These are phyloP conservation scores for Anser cygnoides DNA, from an alignment of 2,113 vertebrate genomes.

Conservation along the genomic window DNA sequence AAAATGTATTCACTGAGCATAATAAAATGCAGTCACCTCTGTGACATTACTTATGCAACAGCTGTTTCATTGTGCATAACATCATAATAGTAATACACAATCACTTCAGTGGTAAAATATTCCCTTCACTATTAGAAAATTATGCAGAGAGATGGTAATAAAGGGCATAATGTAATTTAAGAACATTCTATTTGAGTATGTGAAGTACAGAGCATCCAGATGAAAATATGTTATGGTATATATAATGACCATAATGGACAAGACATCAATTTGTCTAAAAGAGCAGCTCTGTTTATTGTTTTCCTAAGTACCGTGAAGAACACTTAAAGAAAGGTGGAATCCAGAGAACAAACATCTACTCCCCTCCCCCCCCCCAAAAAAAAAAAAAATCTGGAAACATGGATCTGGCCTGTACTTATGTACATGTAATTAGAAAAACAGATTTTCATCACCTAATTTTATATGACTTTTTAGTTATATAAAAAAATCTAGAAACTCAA, in stretches of 20 bases:
- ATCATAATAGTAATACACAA: not conserved
- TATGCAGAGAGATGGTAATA: conserved; percentile 21
- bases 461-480: not conserved
- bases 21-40: conserved; percentile 47
- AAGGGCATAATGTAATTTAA: not conserved
- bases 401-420: not conserved
- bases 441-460: not conserved
- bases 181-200: not conserved
- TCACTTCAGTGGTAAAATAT: conserved; percentile 46
- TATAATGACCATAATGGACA: not conserved
- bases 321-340: not conserved
- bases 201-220: not conserved
- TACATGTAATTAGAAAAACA: not conserved
- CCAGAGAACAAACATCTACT: not conserved
- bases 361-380: not conserved
- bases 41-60: conserved; percentile 1
- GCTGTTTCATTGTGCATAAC: conserved; percentile 56
- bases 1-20: conserved; percentile 12
- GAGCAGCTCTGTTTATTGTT: not conserved
- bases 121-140: conserved; percentile 33
- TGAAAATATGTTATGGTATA: not conserved
- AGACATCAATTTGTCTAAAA: not conserved
- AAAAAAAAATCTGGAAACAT: not conserved
- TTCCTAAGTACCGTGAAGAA: not conserved
- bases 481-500: not conserved